These are phyloP conservation scores for Achlya flavicornis DNA, from an alignment of 2,888 invertebrate species.

Conservation along the genomic window DNA sequence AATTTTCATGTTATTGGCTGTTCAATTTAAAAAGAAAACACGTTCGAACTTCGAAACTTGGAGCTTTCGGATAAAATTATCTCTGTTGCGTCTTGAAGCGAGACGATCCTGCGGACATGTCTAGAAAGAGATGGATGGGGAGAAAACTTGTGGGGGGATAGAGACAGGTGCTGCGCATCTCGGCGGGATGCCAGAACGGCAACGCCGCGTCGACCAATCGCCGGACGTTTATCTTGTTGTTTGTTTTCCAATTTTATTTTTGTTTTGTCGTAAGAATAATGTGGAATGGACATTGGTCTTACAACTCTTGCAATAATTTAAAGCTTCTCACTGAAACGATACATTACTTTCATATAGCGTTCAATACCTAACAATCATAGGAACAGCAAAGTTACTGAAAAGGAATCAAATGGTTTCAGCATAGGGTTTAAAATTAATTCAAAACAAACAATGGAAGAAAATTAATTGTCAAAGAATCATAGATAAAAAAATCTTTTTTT, in stretches of 20 bases:
- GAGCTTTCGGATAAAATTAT: conserved; percentile 79
- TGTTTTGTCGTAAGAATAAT: conserved; percentile 46
- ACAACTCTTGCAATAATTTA: not conserved
- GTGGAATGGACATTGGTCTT: conserved; percentile 29
- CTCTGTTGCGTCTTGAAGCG: conserved; percentile 81
- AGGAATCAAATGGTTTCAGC: conserved; percentile 1
- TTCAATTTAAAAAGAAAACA: conserved; percentile 67
- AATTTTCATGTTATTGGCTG: conserved; percentile 59
- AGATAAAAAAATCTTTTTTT: conserved; percentile 34
- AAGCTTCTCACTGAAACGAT: not conserved
- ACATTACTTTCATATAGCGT: not conserved
- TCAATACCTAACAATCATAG: not conserved
- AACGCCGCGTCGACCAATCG: conserved; percentile 81
- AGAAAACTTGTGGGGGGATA: conserved; percentile 35
- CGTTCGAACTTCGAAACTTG: conserved; percentile 64
- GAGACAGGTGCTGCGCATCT: conserved; percentile 64
- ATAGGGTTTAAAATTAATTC: no score
- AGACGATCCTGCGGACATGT: conserved; percentile 78
- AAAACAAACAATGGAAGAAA: conserved; percentile 25
- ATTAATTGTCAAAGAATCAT: conserved; percentile 36
- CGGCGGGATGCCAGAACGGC: conserved; percentile 71
- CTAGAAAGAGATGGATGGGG: conserved; percentile 51
- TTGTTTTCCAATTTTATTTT: conserved; percentile 63
- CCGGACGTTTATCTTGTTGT: conserved; percentile 65
- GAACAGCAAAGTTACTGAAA: not conserved